phyloP scores from a whole-genome alignment of 2,888 invertebrate genomes.

The Epinotia ramella region DNA sequence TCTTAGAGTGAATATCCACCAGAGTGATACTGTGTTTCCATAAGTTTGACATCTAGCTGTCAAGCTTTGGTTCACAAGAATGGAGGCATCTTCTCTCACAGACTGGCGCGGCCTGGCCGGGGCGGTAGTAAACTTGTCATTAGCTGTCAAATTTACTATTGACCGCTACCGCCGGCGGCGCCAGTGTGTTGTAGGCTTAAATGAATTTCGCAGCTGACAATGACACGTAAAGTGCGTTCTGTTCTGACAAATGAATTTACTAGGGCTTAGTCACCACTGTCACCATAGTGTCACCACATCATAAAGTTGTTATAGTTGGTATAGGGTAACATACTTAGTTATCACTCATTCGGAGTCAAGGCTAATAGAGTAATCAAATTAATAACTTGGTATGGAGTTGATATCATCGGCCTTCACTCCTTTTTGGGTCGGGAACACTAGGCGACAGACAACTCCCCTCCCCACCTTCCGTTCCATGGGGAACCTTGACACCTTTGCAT shows the following conservation, averaged over 20 bases:
- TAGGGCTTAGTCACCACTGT: slow-evolving; percentile 6
- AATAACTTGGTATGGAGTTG: slow-evolving; percentile 33
- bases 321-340: slow-evolving; percentile 25
- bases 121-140: too few species aligned
- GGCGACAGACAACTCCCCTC: slow-evolving; percentile 19
- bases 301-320: slow-evolving; percentile 8
- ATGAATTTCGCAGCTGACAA: slow-evolving; percentile 2
- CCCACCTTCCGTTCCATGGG: slow-evolving; percentile 19
- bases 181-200: neutral
- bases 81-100: too few species aligned
- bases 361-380: slow-evolving; percentile 37
- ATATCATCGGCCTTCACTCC: slow-evolving; percentile 39
- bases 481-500: slow-evolving; percentile 40
- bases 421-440: slow-evolving; percentile 39
- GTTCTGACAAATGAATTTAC: slow-evolving; percentile 8
- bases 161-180: too few species aligned
- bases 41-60: too few species aligned
- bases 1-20: too few species aligned
- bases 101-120: too few species aligned
- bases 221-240: neutral
- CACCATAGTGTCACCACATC: neutral
- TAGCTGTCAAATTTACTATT: too few species aligned
- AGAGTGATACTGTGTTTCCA: too few species aligned
- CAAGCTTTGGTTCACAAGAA: neutral
- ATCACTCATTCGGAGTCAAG: slow-evolving; percentile 36